These are phyloP conservation scores for Gnathonemus echidnorhynchus DNA, from an alignment of 2,113 vertebrate genomes.

Conservation along the genomic window DNA sequence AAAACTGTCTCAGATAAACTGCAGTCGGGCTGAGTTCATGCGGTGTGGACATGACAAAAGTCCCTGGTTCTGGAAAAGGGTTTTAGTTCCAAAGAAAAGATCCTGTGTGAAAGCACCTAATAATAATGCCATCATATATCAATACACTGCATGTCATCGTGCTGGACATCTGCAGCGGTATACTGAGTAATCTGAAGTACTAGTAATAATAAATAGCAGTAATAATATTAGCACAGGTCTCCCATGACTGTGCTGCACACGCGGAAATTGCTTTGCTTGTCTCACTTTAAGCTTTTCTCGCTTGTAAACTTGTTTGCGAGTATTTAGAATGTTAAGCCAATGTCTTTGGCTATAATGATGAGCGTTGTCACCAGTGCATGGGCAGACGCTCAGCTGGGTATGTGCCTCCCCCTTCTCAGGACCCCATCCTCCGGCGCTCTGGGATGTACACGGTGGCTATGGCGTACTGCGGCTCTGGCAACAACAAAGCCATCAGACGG, in stretches of 20 bases:
- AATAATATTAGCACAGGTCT: neutral
- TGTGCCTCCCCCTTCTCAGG: constrained; percentile 56
- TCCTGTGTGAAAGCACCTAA: neutral
- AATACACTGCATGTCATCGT: neutral
- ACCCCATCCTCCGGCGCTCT: constrained; percentile 92
- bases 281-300: neutral
- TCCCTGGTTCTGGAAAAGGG: neutral
- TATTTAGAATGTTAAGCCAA: neutral
- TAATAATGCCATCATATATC: neutral
- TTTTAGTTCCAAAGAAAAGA: neutral
- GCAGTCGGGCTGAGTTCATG: neutral
- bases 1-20: neutral
- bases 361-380: neutral
- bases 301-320: neutral
- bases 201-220: neutral
- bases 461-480: constrained; percentile 97
- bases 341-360: neutral
- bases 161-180: neutral
- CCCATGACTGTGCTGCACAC: neutral
- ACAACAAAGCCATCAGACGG: constrained; percentile 96
- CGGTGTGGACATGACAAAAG: neutral
- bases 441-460: constrained; percentile 99
- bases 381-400: constrained; percentile 34
- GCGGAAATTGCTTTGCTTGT: neutral
- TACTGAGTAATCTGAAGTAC: neutral